These are phyloP conservation scores for Alouatta palliata DNA, from an alignment of 2,113 vertebrate species.

Conservation along the genomic window DNA sequence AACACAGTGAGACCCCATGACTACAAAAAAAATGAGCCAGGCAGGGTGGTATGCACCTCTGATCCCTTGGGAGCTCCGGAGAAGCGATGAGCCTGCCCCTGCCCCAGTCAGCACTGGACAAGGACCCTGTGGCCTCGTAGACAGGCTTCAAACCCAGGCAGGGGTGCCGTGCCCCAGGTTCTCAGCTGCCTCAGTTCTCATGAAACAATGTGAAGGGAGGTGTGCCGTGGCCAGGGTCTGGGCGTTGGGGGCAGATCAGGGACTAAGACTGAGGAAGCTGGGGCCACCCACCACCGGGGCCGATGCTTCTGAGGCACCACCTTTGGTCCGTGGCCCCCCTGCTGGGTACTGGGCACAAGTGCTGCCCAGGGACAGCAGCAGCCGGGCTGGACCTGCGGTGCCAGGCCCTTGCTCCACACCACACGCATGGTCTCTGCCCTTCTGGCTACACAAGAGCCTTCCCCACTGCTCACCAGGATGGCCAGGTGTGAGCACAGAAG, in stretches of 20 bases:
- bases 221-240: neutral
- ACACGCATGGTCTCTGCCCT: neutral
- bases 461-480: no score
- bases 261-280: neutral
- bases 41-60: neutral
- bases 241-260: neutral
- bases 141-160: neutral
- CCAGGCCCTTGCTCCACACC: neutral
- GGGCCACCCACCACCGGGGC: neutral
- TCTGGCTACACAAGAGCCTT: neutral
- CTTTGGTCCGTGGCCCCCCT: neutral
- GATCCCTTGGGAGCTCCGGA: neutral
- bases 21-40: neutral
- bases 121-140: neutral
- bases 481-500: neutral
- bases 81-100: no score
- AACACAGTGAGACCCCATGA: neutral
- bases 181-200: no score
- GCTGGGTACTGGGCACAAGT: neutral
- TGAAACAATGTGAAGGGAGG: neutral
- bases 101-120: neutral
- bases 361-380: neutral
- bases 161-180: fast-evolving
- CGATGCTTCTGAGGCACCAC: neutral
- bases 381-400: neutral